phyloP scores from a whole-genome alignment of 1,140 invertebrate genomes.

The Drosophila elegans region DNA sequence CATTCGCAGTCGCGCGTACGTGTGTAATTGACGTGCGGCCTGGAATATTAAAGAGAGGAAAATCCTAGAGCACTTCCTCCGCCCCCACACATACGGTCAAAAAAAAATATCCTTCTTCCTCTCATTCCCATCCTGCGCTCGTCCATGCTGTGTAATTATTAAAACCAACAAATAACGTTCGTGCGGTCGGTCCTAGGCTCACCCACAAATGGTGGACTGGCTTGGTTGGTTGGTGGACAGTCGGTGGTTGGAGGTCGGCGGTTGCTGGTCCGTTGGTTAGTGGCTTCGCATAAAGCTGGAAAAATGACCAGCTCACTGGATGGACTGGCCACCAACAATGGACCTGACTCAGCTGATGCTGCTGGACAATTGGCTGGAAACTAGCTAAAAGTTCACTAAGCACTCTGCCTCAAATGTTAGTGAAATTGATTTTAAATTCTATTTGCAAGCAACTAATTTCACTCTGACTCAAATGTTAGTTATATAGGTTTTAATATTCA shows the following conservation, averaged over 20 bases:
- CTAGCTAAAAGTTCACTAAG: constrained; percentile 3
- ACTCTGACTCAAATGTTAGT: too few relatives aligned
- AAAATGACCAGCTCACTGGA: constrained; percentile 48
- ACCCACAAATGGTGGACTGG: constrained; percentile 18
- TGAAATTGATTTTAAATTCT: too few relatives aligned
- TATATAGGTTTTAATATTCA: too few relatives aligned
- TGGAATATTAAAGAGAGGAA: constrained; percentile 74
- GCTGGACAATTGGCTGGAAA: constrained; percentile 21
- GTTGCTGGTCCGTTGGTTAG: constrained; percentile 21
- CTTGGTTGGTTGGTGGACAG: constrained; percentile 5
- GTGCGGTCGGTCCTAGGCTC: constrained; percentile 50
- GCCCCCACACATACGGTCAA: too few relatives aligned
- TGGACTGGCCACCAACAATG: constrained; percentile 31
- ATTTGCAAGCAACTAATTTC: too few relatives aligned
- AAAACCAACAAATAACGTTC: constrained; percentile 84
- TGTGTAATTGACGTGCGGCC: constrained; percentile 80
- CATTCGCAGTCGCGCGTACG: constrained; percentile 60
- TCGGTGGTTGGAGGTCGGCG: constrained; percentile 14
- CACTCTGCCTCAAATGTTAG: too few relatives aligned
- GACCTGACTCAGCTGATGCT: constrained; percentile 45
- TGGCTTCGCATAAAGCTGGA: constrained; percentile 62
- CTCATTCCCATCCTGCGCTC: constrained; percentile 16
- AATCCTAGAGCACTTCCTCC: constrained; percentile 36
- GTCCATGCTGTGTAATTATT: constrained; percentile 77
- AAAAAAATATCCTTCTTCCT: constrained; percentile 19